These are phyloP conservation scores for Pachydiplax longipennis DNA, from an alignment of 2,888 invertebrate genomes.

Conservation along the genomic window DNA sequence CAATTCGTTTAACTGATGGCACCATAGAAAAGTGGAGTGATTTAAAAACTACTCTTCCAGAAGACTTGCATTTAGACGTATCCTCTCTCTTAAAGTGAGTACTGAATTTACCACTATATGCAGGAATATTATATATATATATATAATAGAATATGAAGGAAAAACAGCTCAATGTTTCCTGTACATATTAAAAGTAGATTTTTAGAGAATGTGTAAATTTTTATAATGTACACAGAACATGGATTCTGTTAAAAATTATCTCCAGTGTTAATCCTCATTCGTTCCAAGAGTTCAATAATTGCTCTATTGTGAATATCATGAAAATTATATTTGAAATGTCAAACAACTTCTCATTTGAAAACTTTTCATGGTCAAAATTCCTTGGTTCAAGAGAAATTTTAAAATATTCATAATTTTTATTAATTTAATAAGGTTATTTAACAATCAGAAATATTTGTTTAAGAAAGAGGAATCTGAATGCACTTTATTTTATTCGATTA, in stretches of 20 bases:
- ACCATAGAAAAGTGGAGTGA: conserved; percentile 54
- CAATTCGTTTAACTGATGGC: not conserved
- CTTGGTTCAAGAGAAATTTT: too few species aligned
- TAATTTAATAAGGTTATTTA: not conserved
- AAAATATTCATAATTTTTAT: too few species aligned
- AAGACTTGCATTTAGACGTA: conserved; percentile 49
- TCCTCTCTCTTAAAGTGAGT: not conserved
- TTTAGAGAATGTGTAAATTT: not conserved
- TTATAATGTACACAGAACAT: not conserved
- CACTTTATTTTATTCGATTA: not conserved
- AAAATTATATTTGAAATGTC: too few species aligned
- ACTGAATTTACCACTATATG: not conserved
- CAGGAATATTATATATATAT: too few species aligned
- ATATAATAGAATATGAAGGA: too few species aligned
- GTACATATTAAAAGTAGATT: not conserved
- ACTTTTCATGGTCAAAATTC: too few species aligned
- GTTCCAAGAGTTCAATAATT: too few species aligned
- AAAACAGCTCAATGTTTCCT: not conserved
- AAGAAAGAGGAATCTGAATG: not conserved
- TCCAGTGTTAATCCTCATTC: too few species aligned
- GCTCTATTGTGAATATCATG: too few species aligned
- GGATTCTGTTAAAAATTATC: too few species aligned
- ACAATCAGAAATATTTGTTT: not conserved
- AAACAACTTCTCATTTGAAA: too few species aligned
- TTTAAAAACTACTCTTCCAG: conserved; percentile 52